Evolutionary conservation across 2,113 vertebrate species (phyloP).

Genomic region (Dromas ardeola): DNA sequence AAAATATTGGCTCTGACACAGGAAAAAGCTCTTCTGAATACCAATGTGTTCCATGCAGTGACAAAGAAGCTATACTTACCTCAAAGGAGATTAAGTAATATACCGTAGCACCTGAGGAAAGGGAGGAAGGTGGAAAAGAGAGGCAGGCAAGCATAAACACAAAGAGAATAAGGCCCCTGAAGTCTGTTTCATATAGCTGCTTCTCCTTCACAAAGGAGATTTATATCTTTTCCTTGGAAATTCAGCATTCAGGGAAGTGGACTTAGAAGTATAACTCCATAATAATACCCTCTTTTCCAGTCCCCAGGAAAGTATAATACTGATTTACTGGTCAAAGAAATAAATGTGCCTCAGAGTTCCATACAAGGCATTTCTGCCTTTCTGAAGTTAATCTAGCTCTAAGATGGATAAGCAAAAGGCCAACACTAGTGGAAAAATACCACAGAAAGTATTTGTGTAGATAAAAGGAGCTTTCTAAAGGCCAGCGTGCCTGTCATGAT

Average conservation of each 20-base stretch:
- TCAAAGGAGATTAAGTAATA: conserved; percentile 48
- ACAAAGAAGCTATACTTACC: conserved; percentile 12
- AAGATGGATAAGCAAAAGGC: conserved; percentile 44
- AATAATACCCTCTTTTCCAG: conserved; percentile 41
- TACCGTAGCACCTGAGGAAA: not conserved
- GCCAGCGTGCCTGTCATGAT: conserved; percentile 4
- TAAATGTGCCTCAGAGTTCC: conserved; percentile 32
- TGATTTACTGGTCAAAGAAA: conserved; percentile 57
- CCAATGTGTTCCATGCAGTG: not conserved
- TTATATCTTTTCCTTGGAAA: conserved; percentile 49
- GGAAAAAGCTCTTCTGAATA: conserved; percentile 45
- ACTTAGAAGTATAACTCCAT: conserved; percentile 33
- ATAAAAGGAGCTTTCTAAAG: conserved; percentile 58
- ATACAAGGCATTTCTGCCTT: conserved; percentile 33
- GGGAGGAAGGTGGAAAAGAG: not conserved
- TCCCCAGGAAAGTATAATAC: conserved; percentile 54
- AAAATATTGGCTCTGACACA: conserved; percentile 49
- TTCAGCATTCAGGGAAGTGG: conserved; percentile 27
- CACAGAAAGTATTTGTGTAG: not conserved
- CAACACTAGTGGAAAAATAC: conserved; percentile 1
- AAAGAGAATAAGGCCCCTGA: conserved; percentile 23
- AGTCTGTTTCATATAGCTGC: conserved; percentile 22
- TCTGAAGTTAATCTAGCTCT: conserved; percentile 61
- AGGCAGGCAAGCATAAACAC: conserved; percentile 6
- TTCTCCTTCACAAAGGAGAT: conserved; percentile 20